A percentile compares a stretch with the other conserved stretches of the same genome.
Evolutionary conservation across 2,797 vertebrate species (phyloP).

Genomic region (Gallinago stenura): DNA sequence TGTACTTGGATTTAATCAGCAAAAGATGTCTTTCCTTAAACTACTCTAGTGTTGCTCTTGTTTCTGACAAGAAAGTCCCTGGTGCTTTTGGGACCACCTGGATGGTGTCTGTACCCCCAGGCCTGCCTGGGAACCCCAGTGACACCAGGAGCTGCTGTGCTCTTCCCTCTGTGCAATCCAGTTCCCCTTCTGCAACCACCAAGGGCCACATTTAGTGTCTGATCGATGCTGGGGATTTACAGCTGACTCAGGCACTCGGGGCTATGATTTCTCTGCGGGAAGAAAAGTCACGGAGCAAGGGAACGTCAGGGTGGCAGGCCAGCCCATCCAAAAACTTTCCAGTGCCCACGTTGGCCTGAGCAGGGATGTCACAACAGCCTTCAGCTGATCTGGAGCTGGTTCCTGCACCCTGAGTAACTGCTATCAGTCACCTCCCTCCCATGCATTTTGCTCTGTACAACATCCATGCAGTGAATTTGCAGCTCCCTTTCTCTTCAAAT

Average conservation of each 20-base stretch:
- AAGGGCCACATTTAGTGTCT: background rate
- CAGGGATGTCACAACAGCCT: background rate
- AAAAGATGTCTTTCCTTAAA: background rate
- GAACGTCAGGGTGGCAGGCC: accelerated
- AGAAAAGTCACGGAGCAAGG: background rate
- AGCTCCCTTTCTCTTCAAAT: background rate
- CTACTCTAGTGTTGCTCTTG: background rate
- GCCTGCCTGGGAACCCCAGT: background rate
- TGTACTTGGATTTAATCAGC: background rate
- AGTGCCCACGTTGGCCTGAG: accelerated
- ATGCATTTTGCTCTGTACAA: accelerated
- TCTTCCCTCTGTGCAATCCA: background rate
- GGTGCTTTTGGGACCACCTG: background rate
- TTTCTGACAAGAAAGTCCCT: background rate
- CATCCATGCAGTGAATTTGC: background rate
- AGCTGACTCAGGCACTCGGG: slow-evolving; percentile 43
- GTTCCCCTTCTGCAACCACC: background rate
- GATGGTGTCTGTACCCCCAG: background rate
- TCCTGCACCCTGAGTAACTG: background rate
- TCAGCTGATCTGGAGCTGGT: background rate
- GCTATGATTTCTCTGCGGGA: background rate
- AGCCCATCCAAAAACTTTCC: background rate
- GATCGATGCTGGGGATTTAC: slow-evolving; percentile 22
- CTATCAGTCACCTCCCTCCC: background rate
- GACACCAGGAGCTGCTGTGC: accelerated